Evolutionary conservation across 2,797 vertebrate genomes (phyloP).

Genomic region (Sebastes alutus): DNA sequence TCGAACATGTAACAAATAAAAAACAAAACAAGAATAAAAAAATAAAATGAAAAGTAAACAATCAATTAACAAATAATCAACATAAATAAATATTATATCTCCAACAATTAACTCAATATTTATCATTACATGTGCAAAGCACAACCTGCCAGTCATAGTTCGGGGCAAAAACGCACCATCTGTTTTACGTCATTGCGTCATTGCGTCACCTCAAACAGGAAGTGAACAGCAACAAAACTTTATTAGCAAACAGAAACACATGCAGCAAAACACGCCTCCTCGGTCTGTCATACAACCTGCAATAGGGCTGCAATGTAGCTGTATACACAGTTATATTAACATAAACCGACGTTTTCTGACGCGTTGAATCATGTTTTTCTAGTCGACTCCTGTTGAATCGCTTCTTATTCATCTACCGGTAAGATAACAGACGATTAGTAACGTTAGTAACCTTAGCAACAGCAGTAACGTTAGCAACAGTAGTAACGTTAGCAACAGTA

Average conservation of each 20-base stretch:
- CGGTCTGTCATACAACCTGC: not conserved
- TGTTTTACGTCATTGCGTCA: no score
- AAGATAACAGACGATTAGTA: not conserved
- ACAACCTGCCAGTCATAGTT: not conserved
- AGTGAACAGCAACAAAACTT: conserved; percentile 28
- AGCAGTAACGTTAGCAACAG: no score
- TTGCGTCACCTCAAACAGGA: conserved; percentile 53
- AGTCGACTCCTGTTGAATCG: not conserved
- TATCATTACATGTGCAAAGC: no score
- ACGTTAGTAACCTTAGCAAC: not conserved
- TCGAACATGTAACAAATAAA: no score
- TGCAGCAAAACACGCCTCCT: conserved; percentile 24
- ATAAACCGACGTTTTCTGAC: not conserved
- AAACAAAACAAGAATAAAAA: no score
- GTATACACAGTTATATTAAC: not conserved
- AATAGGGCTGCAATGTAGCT: not conserved
- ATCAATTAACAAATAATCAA: no score
- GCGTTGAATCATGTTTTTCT: not conserved
- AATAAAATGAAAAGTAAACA: no score
- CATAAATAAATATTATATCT: no score
- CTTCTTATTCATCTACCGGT: not conserved
- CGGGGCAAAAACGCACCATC: not conserved
- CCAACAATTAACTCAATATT: no score
- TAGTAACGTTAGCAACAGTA: no score
- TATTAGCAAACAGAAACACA: conserved; percentile 12